phyloP scores from a whole-genome alignment of 2,797 vertebrate genomes.

The Argya squamiceps region DNA sequence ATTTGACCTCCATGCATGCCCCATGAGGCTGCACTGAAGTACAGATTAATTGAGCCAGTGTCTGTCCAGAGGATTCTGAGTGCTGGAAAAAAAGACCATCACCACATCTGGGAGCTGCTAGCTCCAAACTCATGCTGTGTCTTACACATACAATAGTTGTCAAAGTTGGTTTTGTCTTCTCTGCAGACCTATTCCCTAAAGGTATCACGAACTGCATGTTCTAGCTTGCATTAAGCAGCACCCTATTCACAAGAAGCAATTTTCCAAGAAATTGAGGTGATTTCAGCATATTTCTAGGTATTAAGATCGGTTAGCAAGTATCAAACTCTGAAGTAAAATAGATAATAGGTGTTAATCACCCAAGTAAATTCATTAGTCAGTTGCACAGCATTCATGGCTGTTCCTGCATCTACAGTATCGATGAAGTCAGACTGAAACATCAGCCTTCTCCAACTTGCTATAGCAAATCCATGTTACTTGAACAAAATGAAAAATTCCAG shows the following conservation, averaged over 20 bases:
- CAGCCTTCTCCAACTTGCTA: slow-evolving; percentile 39
- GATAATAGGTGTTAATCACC: slow-evolving; percentile 70
- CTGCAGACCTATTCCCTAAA: not conserved
- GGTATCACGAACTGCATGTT: not conserved
- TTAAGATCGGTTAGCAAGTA: slow-evolving; percentile 47
- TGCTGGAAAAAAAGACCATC: not conserved
- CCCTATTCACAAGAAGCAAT: not conserved
- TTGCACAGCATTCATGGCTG: not conserved
- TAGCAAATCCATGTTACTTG: slow-evolving; percentile 27
- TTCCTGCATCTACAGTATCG: slow-evolving; percentile 36
- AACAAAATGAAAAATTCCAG: slow-evolving; percentile 27
- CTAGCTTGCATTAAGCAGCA: slow-evolving; percentile 21
- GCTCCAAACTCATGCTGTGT: not conserved
- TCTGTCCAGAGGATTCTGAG: not conserved
- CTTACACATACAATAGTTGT: accelerated
- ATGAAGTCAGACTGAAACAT: slow-evolving; percentile 44
- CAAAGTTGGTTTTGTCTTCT: not conserved
- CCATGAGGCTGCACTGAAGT: not conserved
- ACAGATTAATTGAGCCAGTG: not conserved
- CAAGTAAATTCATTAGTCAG: slow-evolving; percentile 72
- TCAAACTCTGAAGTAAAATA: slow-evolving; percentile 32
- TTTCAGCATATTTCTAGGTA: slow-evolving; percentile 59
- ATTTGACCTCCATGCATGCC: not conserved
- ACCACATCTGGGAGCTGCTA: not conserved
- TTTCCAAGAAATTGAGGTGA: slow-evolving; percentile 29